Evolutionary conservation across 2,888 invertebrate species (phyloP).

Genomic region (Sepioteuthis lessoniana): DNA sequence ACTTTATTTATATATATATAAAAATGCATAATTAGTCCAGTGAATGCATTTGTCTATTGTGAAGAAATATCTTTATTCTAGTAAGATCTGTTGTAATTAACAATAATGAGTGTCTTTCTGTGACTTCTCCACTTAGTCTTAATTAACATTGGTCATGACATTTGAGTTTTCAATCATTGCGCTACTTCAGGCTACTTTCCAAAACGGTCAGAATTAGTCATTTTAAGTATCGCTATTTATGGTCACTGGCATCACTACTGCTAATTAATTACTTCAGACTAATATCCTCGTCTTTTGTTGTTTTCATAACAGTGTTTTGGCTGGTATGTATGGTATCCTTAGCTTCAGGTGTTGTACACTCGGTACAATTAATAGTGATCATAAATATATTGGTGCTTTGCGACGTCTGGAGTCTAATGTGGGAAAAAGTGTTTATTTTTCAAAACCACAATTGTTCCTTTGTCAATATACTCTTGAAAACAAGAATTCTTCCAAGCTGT

Average conservation of each 20-base stretch:
- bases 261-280: background rate
- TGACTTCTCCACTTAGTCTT: background rate
- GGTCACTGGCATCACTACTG: background rate
- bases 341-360: background rate
- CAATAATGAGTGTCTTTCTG: background rate
- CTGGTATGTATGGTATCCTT: background rate
- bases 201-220: constrained; percentile 16
- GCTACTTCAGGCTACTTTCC: background rate
- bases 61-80: background rate
- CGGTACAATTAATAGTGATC: background rate
- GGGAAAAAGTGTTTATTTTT: no score
- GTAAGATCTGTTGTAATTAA: background rate
- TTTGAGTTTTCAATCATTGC: background rate
- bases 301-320: background rate
- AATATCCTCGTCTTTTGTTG: constrained; percentile 4
- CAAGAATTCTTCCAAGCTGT: no score
- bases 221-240: background rate
- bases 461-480: no score
- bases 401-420: no score
- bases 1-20: no score
- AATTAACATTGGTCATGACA: constrained; percentile 16
- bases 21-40: no score
- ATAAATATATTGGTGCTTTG: no score
- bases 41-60: background rate
- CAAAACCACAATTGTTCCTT: no score